phyloP scores from a whole-genome alignment of 2,113 vertebrate genomes.

The Aptenodytes patagonicus region DNA sequence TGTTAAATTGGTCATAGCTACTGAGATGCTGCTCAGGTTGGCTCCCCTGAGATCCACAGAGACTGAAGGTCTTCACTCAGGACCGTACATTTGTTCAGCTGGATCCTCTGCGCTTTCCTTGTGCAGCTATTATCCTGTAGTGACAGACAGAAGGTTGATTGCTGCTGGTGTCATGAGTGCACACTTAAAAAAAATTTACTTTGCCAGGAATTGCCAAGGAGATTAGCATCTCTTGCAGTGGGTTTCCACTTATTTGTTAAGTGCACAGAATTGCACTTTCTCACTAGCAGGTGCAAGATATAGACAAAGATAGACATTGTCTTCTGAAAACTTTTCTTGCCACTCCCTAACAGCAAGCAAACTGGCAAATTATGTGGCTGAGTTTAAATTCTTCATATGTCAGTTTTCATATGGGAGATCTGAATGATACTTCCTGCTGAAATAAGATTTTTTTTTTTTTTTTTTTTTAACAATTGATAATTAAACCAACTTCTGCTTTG shows the following conservation, averaged over 20 bases:
- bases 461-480: neutral
- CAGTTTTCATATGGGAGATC: neutral
- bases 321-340: neutral
- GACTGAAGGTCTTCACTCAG: neutral
- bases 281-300: neutral
- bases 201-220: neutral
- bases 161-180: neutral
- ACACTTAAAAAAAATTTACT: neutral
- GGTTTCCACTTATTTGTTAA: neutral
- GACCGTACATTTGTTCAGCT: neutral
- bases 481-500: neutral
- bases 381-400: neutral
- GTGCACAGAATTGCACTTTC: neutral
- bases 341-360: neutral
- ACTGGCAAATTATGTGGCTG: neutral
- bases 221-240: neutral
- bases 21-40: neutral
- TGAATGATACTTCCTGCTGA: neutral
- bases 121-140: neutral
- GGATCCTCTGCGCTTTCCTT: neutral
- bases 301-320: neutral
- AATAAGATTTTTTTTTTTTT: neutral
- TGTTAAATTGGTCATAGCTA: neutral
- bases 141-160: neutral
- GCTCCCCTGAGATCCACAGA: neutral